Percentiles rank a stretch among this genome's conserved stretches.
Evolutionary conservation across 1,140 invertebrate genomes (phyloP).

Genomic region (Brachionus asplanchnoidis): DNA sequence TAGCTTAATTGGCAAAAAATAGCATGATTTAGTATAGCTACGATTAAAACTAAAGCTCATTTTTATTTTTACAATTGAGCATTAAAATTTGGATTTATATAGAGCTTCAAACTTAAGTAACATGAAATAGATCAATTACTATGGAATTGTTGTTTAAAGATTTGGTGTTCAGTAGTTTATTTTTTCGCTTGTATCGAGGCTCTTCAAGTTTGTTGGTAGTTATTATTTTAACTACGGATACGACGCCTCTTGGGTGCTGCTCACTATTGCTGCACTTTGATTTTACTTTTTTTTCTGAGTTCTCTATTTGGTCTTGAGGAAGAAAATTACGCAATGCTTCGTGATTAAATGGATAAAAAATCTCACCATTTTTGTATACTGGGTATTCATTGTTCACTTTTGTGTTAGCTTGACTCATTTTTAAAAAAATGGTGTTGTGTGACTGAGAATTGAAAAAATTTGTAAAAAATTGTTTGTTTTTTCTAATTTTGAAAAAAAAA

Average conservation of each 20-base stretch:
- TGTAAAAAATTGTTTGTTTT: background rate
- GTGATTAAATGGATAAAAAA: background rate
- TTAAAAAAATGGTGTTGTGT: background rate
- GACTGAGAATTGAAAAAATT: background rate
- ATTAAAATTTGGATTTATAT: background rate
- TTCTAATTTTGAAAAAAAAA: background rate
- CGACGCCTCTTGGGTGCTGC: background rate
- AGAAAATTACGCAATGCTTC: background rate
- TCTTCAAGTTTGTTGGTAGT: background rate
- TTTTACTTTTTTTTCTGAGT: background rate
- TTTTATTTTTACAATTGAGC: background rate
- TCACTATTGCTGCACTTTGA: background rate
- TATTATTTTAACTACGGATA: constrained; percentile 23
- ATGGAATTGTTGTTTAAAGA: background rate
- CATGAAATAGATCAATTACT: background rate
- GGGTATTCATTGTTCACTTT: background rate
- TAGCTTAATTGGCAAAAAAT: background rate
- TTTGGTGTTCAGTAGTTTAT: background rate
- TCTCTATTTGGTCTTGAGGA: background rate
- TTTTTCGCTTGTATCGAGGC: background rate
- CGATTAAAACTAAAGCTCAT: constrained; percentile 1
- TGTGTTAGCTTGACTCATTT: background rate
- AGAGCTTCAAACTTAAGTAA: background rate
- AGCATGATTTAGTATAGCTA: constrained; percentile 1
- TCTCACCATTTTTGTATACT: background rate